Conservation (phyloP, 2,113 vertebrate species). For the Mustela lutreola region DNA sequence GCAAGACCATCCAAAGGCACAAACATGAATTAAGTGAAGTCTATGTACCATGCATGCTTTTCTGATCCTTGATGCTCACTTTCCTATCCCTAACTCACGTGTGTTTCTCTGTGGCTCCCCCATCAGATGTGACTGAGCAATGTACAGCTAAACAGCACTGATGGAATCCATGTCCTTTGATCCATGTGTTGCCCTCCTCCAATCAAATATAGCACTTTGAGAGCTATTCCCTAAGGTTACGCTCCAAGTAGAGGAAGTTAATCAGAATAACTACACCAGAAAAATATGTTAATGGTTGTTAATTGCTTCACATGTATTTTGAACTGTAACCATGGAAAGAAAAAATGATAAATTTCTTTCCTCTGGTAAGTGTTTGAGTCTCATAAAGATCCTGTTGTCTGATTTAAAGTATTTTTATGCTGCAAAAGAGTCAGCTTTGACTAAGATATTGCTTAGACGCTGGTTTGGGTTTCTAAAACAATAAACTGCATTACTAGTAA, state of each 20-base stretch:
- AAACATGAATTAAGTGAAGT: neutral
- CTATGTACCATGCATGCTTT: neutral
- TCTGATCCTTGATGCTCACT: neutral
- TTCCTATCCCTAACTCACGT: neutral
- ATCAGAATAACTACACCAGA: neutral
- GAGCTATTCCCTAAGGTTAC: neutral
- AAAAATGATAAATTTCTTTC: neutral
- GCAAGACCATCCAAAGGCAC: neutral
- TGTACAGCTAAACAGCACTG: neutral
- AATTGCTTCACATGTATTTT: neutral
- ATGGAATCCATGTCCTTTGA: neutral
- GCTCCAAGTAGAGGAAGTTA: neutral
- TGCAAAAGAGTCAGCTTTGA: neutral
- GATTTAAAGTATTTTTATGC: conserved; percentile 21
- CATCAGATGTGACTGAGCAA: neutral
- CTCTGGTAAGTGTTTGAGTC: neutral
- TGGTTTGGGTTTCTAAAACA: neutral
- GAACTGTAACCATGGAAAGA: neutral
- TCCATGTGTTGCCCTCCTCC: neutral
- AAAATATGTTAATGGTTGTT: neutral
- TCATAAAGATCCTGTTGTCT: neutral
- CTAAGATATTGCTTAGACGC: neutral
- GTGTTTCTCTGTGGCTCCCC: neutral
- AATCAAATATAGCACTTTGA: neutral
- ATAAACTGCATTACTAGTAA: neutral